A percentile compares a stretch with the other conserved stretches of the same genome.
These are phyloP conservation scores for Myrmophylax atrothorax DNA, from an alignment of 2,113 vertebrate species.

Conservation along the genomic window DNA sequence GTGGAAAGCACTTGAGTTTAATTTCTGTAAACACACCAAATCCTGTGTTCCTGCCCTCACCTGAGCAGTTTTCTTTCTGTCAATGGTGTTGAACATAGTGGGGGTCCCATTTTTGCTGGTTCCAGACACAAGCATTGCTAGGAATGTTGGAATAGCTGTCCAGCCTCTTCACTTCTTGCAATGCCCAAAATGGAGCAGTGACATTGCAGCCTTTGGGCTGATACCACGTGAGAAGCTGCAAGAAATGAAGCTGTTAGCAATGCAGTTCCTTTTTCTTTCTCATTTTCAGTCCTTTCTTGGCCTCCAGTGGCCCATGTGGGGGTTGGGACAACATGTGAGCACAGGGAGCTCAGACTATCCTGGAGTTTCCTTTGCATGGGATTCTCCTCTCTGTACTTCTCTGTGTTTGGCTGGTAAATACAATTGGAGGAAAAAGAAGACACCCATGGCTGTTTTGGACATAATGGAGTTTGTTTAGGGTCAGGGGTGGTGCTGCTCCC, in stretches of 20 bases:
- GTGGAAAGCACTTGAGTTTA: background rate
- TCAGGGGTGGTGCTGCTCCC: background rate
- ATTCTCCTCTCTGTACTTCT: background rate
- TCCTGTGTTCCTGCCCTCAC: background rate
- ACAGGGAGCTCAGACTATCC: background rate
- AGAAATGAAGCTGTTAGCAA: background rate
- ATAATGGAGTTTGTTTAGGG: background rate
- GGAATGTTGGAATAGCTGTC: background rate
- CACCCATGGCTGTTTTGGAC: background rate
- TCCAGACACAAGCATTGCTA: background rate
- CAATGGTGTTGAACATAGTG: fast-evolving
- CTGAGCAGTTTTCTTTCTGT: background rate
- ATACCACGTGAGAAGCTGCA: background rate
- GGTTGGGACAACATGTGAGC: background rate
- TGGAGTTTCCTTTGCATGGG: background rate
- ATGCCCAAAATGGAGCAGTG: background rate
- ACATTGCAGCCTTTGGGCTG: background rate
- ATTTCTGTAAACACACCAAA: background rate
- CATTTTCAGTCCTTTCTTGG: background rate
- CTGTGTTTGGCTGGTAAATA: background rate
- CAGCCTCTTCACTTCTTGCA: background rate
- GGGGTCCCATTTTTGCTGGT: background rate
- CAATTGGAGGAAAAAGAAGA: background rate
- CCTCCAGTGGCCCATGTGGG: background rate
- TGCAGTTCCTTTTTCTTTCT: background rate